Evolutionary conservation across 2,113 vertebrate genomes (phyloP).

Genomic region (Clupea harengus): DNA sequence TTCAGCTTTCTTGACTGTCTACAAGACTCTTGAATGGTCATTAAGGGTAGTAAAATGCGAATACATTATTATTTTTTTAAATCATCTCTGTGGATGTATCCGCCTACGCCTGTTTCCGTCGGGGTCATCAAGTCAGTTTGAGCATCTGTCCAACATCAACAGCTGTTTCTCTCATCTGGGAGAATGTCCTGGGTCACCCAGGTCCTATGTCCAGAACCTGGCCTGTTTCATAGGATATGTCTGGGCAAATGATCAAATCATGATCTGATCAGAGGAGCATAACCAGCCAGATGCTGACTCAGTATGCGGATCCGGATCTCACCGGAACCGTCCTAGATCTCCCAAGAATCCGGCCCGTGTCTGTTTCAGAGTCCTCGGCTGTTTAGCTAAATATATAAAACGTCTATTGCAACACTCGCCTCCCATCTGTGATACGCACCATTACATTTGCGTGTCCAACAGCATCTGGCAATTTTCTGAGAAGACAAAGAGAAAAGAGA

Average conservation of each 20-base stretch:
- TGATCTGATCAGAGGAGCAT: neutral
- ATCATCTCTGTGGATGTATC: too few relatives aligned
- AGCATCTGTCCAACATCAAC: neutral
- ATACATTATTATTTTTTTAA: neutral
- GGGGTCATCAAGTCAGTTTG: neutral
- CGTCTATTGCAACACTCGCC: neutral
- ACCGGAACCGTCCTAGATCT: neutral
- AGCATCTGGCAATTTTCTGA: neutral
- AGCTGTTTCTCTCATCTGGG: neutral
- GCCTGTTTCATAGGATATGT: neutral
- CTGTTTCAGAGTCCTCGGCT: neutral
- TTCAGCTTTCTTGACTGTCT: too few relatives aligned
- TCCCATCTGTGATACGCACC: neutral
- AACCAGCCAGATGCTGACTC: neutral
- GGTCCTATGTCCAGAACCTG: neutral
- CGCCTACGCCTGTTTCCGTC: neutral
- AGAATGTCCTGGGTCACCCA: neutral
- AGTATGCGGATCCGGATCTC: neutral
- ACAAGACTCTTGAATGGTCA: neutral
- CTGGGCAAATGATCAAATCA: neutral
- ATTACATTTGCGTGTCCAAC: neutral
- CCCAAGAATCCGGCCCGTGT: neutral
- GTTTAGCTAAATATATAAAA: neutral
- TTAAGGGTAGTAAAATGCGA: neutral
- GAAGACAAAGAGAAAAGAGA: neutral